Conservation (phyloP, 1,140 invertebrate species). For the Oryzaephilus surinamensis region DNA sequence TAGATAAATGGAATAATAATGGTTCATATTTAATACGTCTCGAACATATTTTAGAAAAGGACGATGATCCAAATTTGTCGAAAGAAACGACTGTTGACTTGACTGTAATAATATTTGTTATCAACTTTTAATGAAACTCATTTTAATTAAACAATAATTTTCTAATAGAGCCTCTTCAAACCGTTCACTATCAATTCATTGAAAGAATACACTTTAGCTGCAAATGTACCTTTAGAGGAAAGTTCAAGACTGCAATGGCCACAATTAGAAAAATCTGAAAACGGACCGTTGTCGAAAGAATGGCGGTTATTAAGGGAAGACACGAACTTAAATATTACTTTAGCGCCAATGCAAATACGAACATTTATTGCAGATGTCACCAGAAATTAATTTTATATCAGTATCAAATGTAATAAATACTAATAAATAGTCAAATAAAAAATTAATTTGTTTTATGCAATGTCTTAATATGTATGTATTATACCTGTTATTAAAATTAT, state of each 20-base stretch:
- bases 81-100: constrained; percentile 42
- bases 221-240: constrained; percentile 12
- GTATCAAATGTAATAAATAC: too few relatives aligned
- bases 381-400: constrained; percentile 1
- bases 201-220: constrained; percentile 12
- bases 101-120: constrained; percentile 9
- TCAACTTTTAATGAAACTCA: neutral
- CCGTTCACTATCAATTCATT: constrained; percentile 5
- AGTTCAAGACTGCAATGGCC: constrained; percentile 6
- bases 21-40: constrained; percentile 52
- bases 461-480: too few relatives aligned
- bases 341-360: constrained; percentile 14
- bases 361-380: constrained; percentile 12
- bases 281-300: neutral
- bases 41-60: constrained; percentile 59
- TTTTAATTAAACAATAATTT: neutral
- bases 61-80: constrained; percentile 48
- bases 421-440: too few relatives aligned
- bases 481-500: neutral
- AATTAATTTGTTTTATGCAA: too few relatives aligned
- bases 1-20: constrained; percentile 51
- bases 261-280: constrained; percentile 8
- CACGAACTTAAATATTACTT: constrained; percentile 5
- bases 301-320: neutral
- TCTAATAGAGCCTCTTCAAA: constrained; percentile 5